Evolutionary conservation across 2,113 vertebrate species (phyloP).

Genomic region (Sebastes schlegelii): DNA sequence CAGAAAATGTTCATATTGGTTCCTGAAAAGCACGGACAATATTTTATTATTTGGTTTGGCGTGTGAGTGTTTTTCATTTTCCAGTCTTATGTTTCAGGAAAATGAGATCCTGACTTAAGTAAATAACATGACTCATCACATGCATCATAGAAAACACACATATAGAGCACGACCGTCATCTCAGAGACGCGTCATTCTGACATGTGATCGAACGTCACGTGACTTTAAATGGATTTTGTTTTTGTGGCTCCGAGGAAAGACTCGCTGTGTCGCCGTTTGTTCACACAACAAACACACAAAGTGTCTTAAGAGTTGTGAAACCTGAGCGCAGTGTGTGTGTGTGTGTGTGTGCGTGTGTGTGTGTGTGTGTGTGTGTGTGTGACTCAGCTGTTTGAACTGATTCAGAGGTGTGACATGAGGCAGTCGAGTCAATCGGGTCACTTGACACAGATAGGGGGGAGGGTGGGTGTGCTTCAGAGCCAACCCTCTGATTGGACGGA

Average conservation of each 20-base stretch:
- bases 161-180: neutral
- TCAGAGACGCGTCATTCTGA: neutral
- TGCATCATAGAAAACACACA: neutral
- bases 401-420: slow-evolving; percentile 23
- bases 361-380: slow-evolving; percentile 27
- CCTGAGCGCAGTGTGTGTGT: slow-evolving; percentile 29
- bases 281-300: slow-evolving; percentile 57
- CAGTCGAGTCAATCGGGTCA: slow-evolving; percentile 63
- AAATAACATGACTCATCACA: neutral
- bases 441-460: neutral
- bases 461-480: slow-evolving; percentile 55
- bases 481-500: slow-evolving; percentile 57
- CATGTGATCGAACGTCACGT: neutral
- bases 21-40: neutral
- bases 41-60: neutral
- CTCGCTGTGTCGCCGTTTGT: neutral
- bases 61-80: neutral
- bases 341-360: slow-evolving; percentile 29
- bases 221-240: slow-evolving; percentile 8
- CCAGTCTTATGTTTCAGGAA: neutral
- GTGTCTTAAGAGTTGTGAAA: slow-evolving; percentile 70
- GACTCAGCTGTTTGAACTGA: slow-evolving; percentile 70
- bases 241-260: slow-evolving; percentile 10
- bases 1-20: too few relatives aligned
- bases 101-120: neutral